These are phyloP conservation scores for Cyrtodaria siliqua DNA, from an alignment of 2,888 invertebrate genomes.

Conservation along the genomic window DNA sequence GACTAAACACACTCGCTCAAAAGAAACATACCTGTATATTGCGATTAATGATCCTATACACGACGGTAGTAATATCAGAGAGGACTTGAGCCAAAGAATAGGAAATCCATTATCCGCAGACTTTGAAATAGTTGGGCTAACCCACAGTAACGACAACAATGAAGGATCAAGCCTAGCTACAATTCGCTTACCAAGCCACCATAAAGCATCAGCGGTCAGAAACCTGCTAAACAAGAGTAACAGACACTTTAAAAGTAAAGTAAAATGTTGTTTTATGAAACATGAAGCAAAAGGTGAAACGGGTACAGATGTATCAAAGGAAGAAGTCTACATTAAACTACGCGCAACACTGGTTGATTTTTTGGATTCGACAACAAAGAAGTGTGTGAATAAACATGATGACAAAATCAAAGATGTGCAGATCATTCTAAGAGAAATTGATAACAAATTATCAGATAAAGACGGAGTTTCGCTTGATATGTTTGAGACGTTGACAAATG, in stretches of 20 bases:
- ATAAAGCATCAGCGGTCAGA: conserved; percentile 13
- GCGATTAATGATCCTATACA: conserved; percentile 1
- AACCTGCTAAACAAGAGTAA: conserved; percentile 40
- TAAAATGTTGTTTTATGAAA: conserved; percentile 30
- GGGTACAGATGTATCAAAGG: conserved; percentile 3
- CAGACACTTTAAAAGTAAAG: conserved; percentile 16
- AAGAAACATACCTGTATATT: too few species aligned
- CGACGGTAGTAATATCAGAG: conserved; percentile 12
- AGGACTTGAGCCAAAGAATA: conserved; percentile 34
- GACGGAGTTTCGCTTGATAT: conserved; percentile 33
- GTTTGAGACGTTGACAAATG: conserved; percentile 38
- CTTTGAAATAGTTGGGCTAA: conserved; percentile 17
- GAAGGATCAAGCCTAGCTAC: background rate
- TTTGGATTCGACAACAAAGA: conserved; percentile 20
- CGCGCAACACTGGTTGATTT: conserved; percentile 19
- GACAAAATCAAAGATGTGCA: conserved; percentile 26
- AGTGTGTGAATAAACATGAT: conserved; percentile 18
- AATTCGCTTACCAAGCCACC: conserved; percentile 15
- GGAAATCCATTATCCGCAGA: conserved; percentile 35
- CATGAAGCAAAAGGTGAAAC: conserved; percentile 16
- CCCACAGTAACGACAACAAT: background rate
- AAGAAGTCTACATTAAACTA: background rate
- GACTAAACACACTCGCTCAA: too few species aligned
- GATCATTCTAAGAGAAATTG: conserved; percentile 1
- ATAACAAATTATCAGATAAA: conserved; percentile 13